A percentile compares a stretch with the other conserved stretches of the same genome.
Conservation (phyloP, 2,888 invertebrate genomes). For the Mechanitis mazaeus region DNA sequence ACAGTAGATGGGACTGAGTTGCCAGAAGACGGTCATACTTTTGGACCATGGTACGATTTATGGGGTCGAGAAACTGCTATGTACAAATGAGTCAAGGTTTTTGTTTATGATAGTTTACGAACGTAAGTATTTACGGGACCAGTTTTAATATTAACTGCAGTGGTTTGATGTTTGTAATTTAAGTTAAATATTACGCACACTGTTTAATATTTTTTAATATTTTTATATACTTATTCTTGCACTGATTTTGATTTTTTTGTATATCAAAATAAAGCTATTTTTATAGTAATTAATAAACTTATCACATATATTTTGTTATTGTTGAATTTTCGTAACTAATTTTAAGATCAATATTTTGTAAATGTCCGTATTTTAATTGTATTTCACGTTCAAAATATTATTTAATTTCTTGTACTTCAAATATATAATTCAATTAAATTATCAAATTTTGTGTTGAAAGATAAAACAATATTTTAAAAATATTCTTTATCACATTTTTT, state of each 20-base stretch:
- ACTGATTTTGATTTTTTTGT: slow-evolving; percentile 6
- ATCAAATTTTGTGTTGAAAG: no score
- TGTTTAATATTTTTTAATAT: slow-evolving; percentile 13
- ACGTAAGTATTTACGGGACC: slow-evolving; percentile 10
- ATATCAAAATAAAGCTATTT: background rate
- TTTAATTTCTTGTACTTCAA: no score
- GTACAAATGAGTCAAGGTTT: slow-evolving; percentile 67
- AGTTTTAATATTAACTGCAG: slow-evolving; percentile 14
- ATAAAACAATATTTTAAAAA: no score
- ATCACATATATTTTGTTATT: slow-evolving; percentile 23
- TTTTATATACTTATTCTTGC: slow-evolving; percentile 14
- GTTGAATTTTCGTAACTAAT: slow-evolving; percentile 11
- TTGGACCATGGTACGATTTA: slow-evolving; percentile 92
- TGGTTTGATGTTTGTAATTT: slow-evolving; percentile 3
- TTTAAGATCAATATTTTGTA: slow-evolving; percentile 5
- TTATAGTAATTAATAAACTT: no score
- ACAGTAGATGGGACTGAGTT: slow-evolving; percentile 67
- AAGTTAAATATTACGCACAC: slow-evolving; percentile 2
- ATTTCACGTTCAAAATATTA: no score
- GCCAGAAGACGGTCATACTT: slow-evolving; percentile 81
- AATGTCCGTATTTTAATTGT: no score
- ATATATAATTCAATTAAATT: no score
- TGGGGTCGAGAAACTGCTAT: slow-evolving; percentile 87
- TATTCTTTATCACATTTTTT: no score
- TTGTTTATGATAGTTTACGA: slow-evolving; percentile 31